phyloP scores from a whole-genome alignment of 2,113 vertebrate species.

The Phainopepla nitens region DNA sequence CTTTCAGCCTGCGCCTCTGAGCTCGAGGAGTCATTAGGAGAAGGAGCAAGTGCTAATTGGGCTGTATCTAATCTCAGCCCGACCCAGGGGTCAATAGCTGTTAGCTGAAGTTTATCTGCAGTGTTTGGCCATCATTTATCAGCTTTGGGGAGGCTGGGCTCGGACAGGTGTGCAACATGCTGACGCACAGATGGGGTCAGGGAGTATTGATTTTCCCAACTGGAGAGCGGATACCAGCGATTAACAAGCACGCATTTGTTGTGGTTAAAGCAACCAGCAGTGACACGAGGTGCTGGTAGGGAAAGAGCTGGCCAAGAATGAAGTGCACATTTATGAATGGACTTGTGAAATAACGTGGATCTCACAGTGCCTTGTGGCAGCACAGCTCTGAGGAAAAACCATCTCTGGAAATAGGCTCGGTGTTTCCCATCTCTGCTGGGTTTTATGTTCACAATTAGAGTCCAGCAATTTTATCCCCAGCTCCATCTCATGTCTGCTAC shows the following conservation, averaged over 20 bases:
- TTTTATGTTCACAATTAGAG: neutral
- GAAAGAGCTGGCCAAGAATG: neutral
- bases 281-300: neutral
- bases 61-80: conserved; percentile 14
- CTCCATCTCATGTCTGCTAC: neutral
- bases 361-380: neutral
- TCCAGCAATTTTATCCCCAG: neutral
- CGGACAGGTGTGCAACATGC: neutral
- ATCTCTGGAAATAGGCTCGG: neutral
- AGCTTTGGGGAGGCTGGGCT: neutral
- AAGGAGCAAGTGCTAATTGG: neutral
- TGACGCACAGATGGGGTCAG: neutral
- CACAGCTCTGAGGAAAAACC: neutral
- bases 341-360: neutral
- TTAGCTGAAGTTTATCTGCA: conserved; percentile 5
- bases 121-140: neutral
- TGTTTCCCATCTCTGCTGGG: neutral
- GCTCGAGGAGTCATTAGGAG: neutral
- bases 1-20: neutral
- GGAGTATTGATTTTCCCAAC: neutral
- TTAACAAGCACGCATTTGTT: neutral
- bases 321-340: neutral
- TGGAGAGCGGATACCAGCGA: neutral
- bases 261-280: neutral
- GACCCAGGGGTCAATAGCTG: neutral